A percentile compares a stretch with the other conserved stretches of the same genome.
Evolutionary conservation across 2,797 vertebrate genomes (phyloP).

Genomic region (Parauchenoglanis punctatus): DNA sequence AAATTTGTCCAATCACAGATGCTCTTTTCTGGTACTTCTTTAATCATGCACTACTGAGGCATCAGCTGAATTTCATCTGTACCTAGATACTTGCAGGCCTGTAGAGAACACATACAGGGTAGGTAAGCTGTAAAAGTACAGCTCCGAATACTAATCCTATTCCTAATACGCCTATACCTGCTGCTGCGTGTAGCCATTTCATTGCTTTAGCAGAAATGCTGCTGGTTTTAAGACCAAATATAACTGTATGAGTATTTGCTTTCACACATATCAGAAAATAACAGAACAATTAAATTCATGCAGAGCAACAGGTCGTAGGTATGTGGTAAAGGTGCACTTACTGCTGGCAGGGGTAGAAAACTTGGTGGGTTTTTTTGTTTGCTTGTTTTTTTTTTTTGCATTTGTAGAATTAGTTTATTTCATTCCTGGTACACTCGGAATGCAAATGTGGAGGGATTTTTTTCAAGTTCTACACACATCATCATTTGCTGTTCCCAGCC

Average conservation of each 20-base stretch:
- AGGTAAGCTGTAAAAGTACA: background rate
- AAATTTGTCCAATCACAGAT: background rate
- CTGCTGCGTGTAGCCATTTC: background rate
- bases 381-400: background rate
- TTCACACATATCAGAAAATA: background rate
- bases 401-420: background rate
- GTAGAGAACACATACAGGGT: background rate
- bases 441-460: background rate
- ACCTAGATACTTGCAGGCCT: background rate
- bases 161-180: background rate
- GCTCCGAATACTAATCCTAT: background rate
- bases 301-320: background rate
- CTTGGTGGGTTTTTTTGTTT: too few species aligned
- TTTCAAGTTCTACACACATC: background rate
- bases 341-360: background rate
- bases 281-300: background rate
- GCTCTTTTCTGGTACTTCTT: background rate
- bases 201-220: background rate
- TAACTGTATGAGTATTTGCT: background rate
- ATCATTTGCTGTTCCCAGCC: background rate
- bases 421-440: background rate
- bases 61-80: background rate
- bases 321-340: background rate
- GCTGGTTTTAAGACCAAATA: constrained; percentile 1
- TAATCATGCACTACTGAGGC: background rate